Evolutionary conservation across 2,888 invertebrate species (phyloP).

Genomic region (Dicyrtoma fusca): DNA sequence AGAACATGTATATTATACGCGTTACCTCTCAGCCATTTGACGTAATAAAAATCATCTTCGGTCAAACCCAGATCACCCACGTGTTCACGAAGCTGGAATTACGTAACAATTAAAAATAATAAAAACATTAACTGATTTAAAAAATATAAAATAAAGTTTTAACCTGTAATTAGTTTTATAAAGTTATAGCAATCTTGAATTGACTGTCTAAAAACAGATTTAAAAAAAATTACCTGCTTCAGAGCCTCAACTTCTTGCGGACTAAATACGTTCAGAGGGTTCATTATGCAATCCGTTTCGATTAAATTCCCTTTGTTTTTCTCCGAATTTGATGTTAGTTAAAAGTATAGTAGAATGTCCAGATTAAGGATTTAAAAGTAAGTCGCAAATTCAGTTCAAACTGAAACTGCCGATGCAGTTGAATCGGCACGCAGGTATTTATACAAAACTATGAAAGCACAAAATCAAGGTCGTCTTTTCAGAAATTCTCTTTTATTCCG

Average conservation of each 20-base stretch:
- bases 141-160: slow-evolving; percentile 8
- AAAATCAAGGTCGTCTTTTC: not conserved
- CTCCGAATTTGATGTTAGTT: no score
- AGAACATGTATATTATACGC: not conserved
- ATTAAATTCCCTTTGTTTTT: no score
- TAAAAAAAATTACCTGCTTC: slow-evolving; percentile 21
- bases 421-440: not conserved
- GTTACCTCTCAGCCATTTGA: slow-evolving; percentile 50
- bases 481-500: no score
- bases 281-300: slow-evolving; percentile 10
- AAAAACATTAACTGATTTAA: not conserved
- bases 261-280: slow-evolving; percentile 32
- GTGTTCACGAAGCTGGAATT: slow-evolving; percentile 46
- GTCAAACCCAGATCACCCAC: slow-evolving; percentile 40
- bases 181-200: not conserved
- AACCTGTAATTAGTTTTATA: no score
- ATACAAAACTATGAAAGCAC: not conserved
- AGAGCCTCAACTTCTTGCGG: slow-evolving; percentile 25
- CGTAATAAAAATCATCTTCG: slow-evolving; percentile 41
- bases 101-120: no score
- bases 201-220: not conserved
- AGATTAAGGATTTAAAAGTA: no score
- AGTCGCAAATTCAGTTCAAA: not conserved
- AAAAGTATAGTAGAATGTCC: no score
- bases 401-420: not conserved